Base-by-base conservation (phyloP, 2,113 vertebrate species). In the Bombycilla garrulus region DNA sequence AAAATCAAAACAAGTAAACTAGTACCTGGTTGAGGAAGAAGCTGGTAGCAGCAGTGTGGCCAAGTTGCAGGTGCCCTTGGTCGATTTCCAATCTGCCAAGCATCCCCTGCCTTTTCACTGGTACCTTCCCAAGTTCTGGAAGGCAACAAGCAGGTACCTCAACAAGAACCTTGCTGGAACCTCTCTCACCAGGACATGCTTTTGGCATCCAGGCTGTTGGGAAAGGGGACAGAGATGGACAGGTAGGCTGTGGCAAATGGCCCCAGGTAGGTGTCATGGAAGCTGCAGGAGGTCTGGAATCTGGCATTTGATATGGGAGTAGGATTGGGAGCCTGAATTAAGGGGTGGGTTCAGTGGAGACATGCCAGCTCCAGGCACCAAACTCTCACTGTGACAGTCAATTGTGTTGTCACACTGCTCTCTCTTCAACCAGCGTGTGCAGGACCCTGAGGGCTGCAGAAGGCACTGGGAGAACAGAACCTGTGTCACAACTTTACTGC, bases 211-310 rank as follows among this genome's bases (percentile, higher is more conserved):
- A 67, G 14, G 6, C 5, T 65, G 64, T 58, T 77, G 44, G 56
- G 54, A 80, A 44, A 35, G 16, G 6, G 45, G 38, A 20, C 2
- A 4, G 42, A 73, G 33, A 50, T 26, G 53, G 31, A 16, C 3
- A 6, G 74, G n/a, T 35, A 64, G 23, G 38, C 33, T 69, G 10
- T 14, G 42, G n/a, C 19, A 89, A 48, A 48, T 40, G 21, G 33
- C 29, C 86, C 21, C 47, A 58, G 16, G 21, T 70, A n/a, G 25
- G 42, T 54, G 23, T 73, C 78, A 35, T 0, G 0, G 40, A 42
- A 83, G 20, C 18, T 67, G 45, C 8, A 65, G 79, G 33, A 22
- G 66, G 13, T n/a, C n/a, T 58, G 42, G 25, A 80, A 70, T 65
- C 33, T 88, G 67, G 7, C 9, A 64, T 44, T 40, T 71, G 40